These are phyloP conservation scores for Meloidogyne exigua DNA, from an alignment of 1,140 invertebrate genomes.

Conservation along the genomic window DNA sequence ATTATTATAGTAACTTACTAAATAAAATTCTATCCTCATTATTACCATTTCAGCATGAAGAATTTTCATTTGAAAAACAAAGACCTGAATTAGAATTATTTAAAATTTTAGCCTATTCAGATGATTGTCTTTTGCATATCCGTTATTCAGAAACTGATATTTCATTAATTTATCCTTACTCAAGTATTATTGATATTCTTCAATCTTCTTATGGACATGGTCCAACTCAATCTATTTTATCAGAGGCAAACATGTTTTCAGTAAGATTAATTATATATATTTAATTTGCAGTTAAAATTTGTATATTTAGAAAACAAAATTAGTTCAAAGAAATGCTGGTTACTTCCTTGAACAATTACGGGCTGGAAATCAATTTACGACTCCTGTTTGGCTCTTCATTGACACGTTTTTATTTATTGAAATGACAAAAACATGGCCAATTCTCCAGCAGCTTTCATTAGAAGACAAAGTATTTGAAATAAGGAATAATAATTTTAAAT, in stretches of 20 bases:
- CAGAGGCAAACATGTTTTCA: background rate
- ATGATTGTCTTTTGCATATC: background rate
- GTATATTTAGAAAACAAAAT: background rate
- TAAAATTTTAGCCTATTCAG: background rate
- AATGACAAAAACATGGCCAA: constrained; percentile 4
- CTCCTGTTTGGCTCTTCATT: background rate
- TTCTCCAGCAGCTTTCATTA: background rate
- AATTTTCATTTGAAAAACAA: background rate
- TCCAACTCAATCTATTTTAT: background rate
- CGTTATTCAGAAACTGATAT: background rate
- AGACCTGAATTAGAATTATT: background rate
- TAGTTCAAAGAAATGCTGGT: background rate
- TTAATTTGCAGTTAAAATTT: too few species aligned
- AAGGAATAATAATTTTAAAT: too few species aligned
- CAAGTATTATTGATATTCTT: background rate
- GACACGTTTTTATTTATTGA: constrained; percentile 7
- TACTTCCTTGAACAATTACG: background rate
- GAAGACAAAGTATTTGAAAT: background rate
- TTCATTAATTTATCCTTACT: background rate
- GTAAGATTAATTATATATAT: too few species aligned
- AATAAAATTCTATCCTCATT: background rate
- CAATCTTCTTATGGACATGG: background rate
- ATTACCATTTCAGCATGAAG: background rate
- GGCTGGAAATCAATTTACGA: background rate
- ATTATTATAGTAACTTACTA: too few species aligned